Evolutionary conservation across 2,113 vertebrate genomes (phyloP).

Genomic region (Hylia prasina): DNA sequence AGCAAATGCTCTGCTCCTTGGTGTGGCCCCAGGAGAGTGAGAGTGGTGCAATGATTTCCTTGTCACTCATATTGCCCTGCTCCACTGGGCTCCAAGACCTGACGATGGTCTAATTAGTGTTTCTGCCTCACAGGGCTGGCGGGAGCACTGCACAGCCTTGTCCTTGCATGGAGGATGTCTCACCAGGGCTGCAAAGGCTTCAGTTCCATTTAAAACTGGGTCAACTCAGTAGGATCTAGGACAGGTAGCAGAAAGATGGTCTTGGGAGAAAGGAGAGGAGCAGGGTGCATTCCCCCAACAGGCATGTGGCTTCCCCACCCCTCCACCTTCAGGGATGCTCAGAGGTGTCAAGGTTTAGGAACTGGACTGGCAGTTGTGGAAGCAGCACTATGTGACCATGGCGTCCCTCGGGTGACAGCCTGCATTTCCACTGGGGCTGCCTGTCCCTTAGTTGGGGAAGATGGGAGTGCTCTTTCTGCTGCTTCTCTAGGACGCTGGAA

Average conservation of each 20-base stretch:
- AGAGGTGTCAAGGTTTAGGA: not conserved
- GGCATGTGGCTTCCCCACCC: not conserved
- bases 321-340: not conserved
- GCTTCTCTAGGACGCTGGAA: not conserved
- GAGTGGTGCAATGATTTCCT: not conserved
- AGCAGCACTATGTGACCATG: fast-evolving
- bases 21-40: not conserved
- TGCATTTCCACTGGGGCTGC: not conserved
- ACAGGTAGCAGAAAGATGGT: not conserved
- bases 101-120: not conserved
- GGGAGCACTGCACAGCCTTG: fast-evolving
- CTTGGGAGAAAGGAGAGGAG: not conserved
- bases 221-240: not conserved
- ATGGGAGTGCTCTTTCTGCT: not conserved
- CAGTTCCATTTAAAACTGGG: constrained; percentile 22
- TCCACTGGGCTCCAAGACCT: not conserved
- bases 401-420: fast-evolving
- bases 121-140: not conserved
- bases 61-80: not conserved
- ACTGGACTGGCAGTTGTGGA: not conserved
- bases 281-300: not conserved
- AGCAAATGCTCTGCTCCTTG: not conserved
- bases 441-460: not conserved
- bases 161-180: not conserved
- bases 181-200: not conserved